These are phyloP conservation scores for Tribolium castaneum DNA, from an alignment of 1,140 invertebrate genomes.

Conservation along the genomic window DNA sequence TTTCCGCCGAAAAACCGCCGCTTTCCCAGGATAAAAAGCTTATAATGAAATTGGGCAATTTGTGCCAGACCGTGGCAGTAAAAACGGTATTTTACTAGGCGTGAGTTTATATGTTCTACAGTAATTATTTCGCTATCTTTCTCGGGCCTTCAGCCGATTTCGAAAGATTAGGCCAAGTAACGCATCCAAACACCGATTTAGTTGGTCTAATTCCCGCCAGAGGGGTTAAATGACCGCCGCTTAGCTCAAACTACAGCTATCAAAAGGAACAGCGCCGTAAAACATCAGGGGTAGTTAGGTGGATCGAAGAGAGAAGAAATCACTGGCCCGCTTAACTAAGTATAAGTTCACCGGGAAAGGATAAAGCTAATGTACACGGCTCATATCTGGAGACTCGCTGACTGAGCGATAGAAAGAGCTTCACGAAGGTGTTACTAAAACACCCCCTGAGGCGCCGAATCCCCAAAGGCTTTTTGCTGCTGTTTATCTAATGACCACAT, in stretches of 20 bases:
- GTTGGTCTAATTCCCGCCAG: constrained; percentile 51
- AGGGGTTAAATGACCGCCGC: constrained; percentile 53
- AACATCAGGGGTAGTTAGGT: constrained; percentile 12
- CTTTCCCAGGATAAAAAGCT: constrained; percentile 26
- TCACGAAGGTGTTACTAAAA: neutral
- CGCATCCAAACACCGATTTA: constrained; percentile 49
- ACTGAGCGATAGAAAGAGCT: constrained; percentile 38
- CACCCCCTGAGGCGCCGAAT: neutral
- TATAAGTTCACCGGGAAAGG: constrained; percentile 49
- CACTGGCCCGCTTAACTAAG: constrained; percentile 45
- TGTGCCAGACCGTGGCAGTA: constrained; percentile 26
- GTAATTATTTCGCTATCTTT: constrained; percentile 36
- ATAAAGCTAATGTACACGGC: constrained; percentile 51
- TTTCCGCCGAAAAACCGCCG: constrained; percentile 10
- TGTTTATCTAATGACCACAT: neutral
- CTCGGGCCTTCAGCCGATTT: constrained; percentile 41
- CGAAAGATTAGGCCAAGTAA: constrained; percentile 49
- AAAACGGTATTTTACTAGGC: constrained; percentile 34
- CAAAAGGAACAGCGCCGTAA: constrained; percentile 45
- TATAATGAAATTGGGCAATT: constrained; percentile 36
- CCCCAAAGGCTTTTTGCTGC: neutral
- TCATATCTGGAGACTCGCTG: constrained; percentile 41
- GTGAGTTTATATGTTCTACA: constrained; percentile 32
- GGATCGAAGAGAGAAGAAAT: constrained; percentile 39
- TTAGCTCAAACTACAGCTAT: constrained; percentile 48